Evolutionary conservation across 2,113 vertebrate species (phyloP).

Genomic region (Cochlearius cochlearius): DNA sequence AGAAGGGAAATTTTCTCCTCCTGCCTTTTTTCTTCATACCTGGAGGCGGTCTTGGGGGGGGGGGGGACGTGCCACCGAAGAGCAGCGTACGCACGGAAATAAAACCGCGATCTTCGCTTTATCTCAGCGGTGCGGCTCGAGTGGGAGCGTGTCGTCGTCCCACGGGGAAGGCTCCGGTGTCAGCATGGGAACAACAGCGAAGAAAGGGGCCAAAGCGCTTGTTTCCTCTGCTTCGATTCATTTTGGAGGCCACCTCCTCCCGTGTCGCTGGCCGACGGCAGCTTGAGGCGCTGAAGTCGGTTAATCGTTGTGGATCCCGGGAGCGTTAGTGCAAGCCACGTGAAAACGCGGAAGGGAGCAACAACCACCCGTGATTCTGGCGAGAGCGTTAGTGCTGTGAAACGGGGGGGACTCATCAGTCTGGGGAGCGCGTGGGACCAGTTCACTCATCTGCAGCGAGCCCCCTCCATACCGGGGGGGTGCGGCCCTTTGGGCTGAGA

Average conservation of each 20-base stretch:
- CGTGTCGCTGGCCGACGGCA: background rate
- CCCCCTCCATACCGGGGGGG: rapidly evolving
- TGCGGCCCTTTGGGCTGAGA: background rate
- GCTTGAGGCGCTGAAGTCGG: background rate
- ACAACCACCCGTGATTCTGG: background rate
- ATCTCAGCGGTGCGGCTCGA: background rate
- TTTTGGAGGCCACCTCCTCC: background rate
- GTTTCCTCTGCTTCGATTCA: background rate
- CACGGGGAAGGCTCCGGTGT: background rate
- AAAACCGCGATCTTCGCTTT: background rate
- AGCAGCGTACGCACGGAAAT: rapidly evolving
- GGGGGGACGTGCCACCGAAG: background rate
- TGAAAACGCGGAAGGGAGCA: background rate
- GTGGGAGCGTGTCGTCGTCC: background rate
- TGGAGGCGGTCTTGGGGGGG: background rate
- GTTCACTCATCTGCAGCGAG: rapidly evolving
- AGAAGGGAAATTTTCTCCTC: background rate
- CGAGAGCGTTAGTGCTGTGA: background rate
- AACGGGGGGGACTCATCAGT: background rate
- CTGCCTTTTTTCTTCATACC: background rate
- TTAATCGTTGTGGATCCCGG: conserved; percentile 7
- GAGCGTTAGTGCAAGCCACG: background rate
- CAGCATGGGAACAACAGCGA: background rate
- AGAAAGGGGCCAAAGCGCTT: background rate
- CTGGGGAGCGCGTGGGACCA: background rate